Evolutionary conservation across 2,888 invertebrate genomes (phyloP), one percentile per base, ranked within the genome.

Genomic region (Eristalis intricaria): DNA sequence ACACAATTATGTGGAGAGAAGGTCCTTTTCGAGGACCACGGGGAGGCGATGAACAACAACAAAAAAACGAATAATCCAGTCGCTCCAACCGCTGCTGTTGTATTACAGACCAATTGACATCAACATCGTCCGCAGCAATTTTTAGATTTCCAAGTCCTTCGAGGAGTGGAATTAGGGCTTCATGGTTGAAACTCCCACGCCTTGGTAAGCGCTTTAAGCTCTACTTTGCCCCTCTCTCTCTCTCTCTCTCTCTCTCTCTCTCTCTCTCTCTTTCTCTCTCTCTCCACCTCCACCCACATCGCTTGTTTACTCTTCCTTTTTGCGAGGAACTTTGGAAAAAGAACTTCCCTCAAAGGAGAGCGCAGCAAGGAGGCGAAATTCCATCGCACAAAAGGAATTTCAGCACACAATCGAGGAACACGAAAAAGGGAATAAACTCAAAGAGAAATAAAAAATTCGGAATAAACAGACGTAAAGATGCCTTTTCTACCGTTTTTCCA

Each of bases 301-400:
- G 13, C 38, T 11, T 38, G 38, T 38, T 38, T 13, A 38, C 26
- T 60, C 23, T 22, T 66, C 15, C 75, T 58, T 50, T 50, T 50
- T 50, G 50, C n/a, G 19, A 50, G 19, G 19, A 50, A 50, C 29
- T 38, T 32, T 63, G 10, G 19, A 35, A 40, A 66, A 58, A 35
- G 29, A 68, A 60, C 15, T 76, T 60, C 40, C 10, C 63, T 77
- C 63, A 77, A 69, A 77, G 77, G 35, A 76, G 19, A 60, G 8
- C 50, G 7, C 43, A 50, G 11, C 13, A 19, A 29, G 26, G 61
- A 63, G 7, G 3, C 5, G 5, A 10, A 63, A 38, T 13, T 19
- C 22, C 35, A 11, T 38, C 38, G 15, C 50, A 50, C 50, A 50
- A 50, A 65, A 65, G 65, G 65, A 38, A 32, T 65, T 15, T 35